Conservation (phyloP, 2,113 vertebrate species). For the Gobio gobio region DNA sequence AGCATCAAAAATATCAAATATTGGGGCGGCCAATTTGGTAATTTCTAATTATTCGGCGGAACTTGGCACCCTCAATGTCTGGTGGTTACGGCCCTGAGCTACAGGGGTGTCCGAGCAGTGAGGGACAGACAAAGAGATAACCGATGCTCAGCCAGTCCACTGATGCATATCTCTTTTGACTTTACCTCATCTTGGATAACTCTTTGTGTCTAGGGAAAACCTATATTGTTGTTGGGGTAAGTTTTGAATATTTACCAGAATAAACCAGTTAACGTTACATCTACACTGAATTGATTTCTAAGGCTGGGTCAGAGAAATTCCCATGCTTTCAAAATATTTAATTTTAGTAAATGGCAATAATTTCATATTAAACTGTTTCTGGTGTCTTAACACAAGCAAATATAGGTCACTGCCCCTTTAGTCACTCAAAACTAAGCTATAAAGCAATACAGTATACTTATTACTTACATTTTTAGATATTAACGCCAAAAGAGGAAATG, state of each 20-base stretch:
- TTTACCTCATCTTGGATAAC: not conserved
- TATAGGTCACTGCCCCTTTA: not conserved
- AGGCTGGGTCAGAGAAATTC: not conserved
- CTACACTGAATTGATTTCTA: not conserved
- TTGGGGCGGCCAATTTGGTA: too few relatives aligned
- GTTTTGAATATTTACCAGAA: conserved; percentile 36
- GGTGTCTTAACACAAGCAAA: conserved; percentile 1
- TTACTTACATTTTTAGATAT: conserved; percentile 43
- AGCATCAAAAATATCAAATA: too few relatives aligned
- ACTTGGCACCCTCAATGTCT: too few relatives aligned
- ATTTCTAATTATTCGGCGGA: too few relatives aligned
- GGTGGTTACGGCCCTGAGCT: not conserved
- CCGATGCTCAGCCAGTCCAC: not conserved
- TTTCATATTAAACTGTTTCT: conserved; percentile 1
- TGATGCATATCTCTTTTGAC: conserved; percentile 51
- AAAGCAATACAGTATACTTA: conserved; percentile 13
- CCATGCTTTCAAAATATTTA: not conserved
- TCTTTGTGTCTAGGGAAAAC: not conserved
- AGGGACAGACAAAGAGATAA: conserved; percentile 39
- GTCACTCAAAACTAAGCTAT: not conserved
- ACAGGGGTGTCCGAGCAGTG: conserved; percentile 10
- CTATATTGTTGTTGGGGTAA: not conserved
- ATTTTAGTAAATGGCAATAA: not conserved
- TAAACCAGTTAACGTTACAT: conserved; percentile 21
- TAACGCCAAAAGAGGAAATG: conserved; percentile 33